A percentile compares a stretch with the other conserved stretches of the same genome.
Evolutionary conservation across 2,797 vertebrate species (phyloP).

Genomic region (Heteromormyrus szaboi): DNA sequence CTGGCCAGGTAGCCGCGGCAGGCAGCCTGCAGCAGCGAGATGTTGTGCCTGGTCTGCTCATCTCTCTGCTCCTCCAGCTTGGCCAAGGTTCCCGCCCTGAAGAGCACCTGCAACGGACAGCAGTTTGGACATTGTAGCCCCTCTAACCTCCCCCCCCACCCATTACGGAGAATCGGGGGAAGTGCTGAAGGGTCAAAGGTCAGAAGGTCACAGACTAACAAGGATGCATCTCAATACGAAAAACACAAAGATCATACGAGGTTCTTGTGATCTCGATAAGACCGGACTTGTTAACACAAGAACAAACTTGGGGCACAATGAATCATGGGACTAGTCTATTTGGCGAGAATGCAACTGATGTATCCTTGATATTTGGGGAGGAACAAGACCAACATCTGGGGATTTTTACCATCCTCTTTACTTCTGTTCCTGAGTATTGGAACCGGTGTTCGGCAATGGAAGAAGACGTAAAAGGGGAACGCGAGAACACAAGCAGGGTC

Average conservation of each 20-base stretch:
- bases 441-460: too few species aligned
- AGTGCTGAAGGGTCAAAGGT: background rate
- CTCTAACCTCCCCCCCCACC: background rate
- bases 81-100: slow-evolving; percentile 84
- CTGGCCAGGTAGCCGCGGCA: slow-evolving; percentile 90
- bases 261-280: background rate
- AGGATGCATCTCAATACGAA: background rate
- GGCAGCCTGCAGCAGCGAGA: slow-evolving; percentile 82
- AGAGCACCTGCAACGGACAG: slow-evolving; percentile 78
- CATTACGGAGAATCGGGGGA: background rate
- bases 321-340: background rate
- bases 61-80: slow-evolving; percentile 91
- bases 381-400: background rate
- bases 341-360: background rate
- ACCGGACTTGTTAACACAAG: background rate
- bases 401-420: background rate
- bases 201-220: background rate
- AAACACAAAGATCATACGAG: background rate
- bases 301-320: background rate
- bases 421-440: too few species aligned
- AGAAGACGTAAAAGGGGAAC: too few species aligned
- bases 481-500: too few species aligned
- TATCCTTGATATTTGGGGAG: background rate
- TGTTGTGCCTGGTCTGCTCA: slow-evolving; percentile 82
- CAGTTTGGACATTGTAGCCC: background rate